Conservation (phyloP, 2,797 vertebrate genomes). For the Oceanodroma leucorhoa region DNA sequence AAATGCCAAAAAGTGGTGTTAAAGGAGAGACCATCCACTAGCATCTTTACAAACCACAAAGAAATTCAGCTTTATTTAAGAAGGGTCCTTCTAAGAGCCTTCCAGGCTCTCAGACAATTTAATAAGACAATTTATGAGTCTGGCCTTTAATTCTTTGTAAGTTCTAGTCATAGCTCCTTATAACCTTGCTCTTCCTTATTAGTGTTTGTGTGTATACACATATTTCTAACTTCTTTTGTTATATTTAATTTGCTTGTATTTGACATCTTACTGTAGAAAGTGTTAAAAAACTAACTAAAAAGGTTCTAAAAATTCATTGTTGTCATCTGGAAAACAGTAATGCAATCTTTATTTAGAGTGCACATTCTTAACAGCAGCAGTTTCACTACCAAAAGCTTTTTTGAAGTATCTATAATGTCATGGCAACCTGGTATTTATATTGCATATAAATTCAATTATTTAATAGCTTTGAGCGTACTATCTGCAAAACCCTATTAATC, state of each 20-base stretch:
- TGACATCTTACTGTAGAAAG: background rate
- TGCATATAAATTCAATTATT: conserved; percentile 25
- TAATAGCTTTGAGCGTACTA: background rate
- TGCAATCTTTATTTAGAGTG: background rate
- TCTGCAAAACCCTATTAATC: background rate
- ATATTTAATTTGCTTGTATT: background rate
- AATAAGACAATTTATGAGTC: background rate
- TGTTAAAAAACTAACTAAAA: background rate
- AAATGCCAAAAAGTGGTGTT: background rate
- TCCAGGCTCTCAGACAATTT: background rate
- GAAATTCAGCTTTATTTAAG: background rate
- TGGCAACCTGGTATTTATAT: conserved; percentile 14
- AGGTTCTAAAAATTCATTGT: conserved; percentile 8
- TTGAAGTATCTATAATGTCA: background rate
- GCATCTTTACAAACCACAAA: background rate
- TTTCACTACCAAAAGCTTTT: background rate
- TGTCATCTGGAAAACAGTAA: background rate
- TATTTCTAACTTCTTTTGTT: background rate
- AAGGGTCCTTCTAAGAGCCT: background rate
- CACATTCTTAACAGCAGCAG: background rate
- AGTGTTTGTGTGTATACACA: background rate
- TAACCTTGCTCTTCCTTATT: background rate
- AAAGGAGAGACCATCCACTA: background rate
- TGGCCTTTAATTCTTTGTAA: background rate
- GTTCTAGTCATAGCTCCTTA: background rate